Base-by-base conservation (phyloP, 1,140 invertebrate genomes). In the Musca domestica region DNA sequence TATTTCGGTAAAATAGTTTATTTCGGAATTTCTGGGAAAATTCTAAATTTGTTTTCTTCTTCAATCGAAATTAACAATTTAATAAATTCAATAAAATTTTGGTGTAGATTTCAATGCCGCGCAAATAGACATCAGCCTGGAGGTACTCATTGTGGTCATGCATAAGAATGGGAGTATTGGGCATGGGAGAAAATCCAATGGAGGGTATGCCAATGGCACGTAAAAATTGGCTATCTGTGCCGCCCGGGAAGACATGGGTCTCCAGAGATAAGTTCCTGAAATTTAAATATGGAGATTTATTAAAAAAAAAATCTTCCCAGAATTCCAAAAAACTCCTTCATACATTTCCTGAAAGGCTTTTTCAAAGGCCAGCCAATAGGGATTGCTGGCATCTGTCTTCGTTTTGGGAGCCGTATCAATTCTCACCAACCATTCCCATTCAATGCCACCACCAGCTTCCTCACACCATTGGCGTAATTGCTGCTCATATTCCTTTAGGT, bases 181-280 rank as follows among this genome's bases (percentile, higher is more conserved):
- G 92, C 85, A 95, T 93, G 0, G 92, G 92, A 15, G 91, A 92
- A 79, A 94, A 94, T n/a, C 92, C 92, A 61, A 94, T 82, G 6
- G 91, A 91, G 5, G 90, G 90, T 46, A 92, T 86, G 3, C 90
- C 91, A 85, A 23, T 87, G n/a, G 22, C 30, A 34, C 90, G 83
- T 20, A 92, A 72, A 74, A 85, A 91, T 69, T 88, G 84, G 74
- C 86, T 88, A 74, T 94, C 92, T 14, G 92, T 93, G 15, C 87
- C 91, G 61, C 88, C 92, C 0, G 91, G 88, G 73, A 93, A 93
- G 56, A 93, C 89, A 70, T 87, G 86, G 20, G 83, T 82, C 73
- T 86, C 85, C 17, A 91, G 72, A 71, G 85, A 84, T 10, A 91
- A 69, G 2, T 83, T 83, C 71, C 70, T 71, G 6, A 2, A 58